These are phyloP conservation scores for Metacarcinus magister DNA, from an alignment of 2,888 invertebrate species.

Conservation along the genomic window DNA sequence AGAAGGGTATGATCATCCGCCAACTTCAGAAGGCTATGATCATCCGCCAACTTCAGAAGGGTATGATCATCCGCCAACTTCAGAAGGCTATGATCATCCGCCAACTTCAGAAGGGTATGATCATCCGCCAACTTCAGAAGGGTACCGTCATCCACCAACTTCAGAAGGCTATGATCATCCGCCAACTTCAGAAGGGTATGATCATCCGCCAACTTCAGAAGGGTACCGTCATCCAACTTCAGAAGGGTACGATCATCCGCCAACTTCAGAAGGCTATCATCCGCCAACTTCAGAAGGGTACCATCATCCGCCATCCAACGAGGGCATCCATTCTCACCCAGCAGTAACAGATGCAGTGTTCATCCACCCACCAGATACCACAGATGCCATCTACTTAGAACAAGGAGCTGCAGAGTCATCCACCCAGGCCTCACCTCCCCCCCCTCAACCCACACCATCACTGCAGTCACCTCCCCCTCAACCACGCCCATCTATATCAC, in stretches of 20 bases:
- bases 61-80: too few relatives aligned
- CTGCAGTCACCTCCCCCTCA: neutral
- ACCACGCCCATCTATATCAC: neutral
- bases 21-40: too few relatives aligned
- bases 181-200: too few relatives aligned
- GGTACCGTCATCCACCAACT: neutral
- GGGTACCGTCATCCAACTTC: neutral
- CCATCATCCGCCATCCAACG: neutral
- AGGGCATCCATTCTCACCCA: neutral
- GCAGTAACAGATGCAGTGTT: neutral
- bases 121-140: neutral
- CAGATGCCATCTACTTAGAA: neutral
- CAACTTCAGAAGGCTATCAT: too few relatives aligned
- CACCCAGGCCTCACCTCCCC: neutral
- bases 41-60: too few relatives aligned
- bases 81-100: too few relatives aligned
- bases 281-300: neutral
- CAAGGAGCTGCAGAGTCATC: neutral
- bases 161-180: too few relatives aligned
- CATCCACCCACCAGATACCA: neutral
- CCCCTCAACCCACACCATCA: neutral
- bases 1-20: too few relatives aligned
- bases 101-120: neutral
- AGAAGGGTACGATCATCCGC: too few relatives aligned
- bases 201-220: neutral